Base-by-base conservation (phyloP, 2,797 vertebrate species). In the Cryptoprocta ferox region DNA sequence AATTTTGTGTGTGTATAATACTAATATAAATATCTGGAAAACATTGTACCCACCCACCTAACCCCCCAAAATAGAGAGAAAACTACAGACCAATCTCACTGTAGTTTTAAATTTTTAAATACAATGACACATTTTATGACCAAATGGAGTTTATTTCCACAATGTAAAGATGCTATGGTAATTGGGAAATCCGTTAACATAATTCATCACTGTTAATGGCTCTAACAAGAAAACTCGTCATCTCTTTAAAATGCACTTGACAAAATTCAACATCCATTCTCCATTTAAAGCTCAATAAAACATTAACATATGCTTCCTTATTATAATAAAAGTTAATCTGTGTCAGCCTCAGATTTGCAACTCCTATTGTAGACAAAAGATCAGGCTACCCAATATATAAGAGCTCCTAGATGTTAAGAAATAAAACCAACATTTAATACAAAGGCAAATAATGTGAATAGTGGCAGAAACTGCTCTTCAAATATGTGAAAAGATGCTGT, bases 41-140 rank as follows among this genome's bases (percentile, higher is more conserved):
- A 53, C 15, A 84, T 53, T 96, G 0, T 5, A 39, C 16, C 2
- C 5, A 18, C 30, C 21, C 24, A 28, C 13, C 56, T 18, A 56
- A 18, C 19, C 30, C 14, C 7, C 11, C 24, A 45, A 14, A 14
- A 56, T 32, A 75, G 21, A 71, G 75, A 84, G 21, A 56, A 83
- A 70, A 89, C 21, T 85, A 37, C 18, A 66, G 32, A 59, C 24
- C 59, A 85, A 39, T 73, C 45, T 92, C 61, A 81, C 59, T 35
- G 19, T 53, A 63, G n/a, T 88, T 90, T 79, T 53, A 87, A 81
- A 81, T n/a, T 76, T 89, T 48, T 76, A 59, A 91, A 65, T 82
- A 83, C 82, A 86, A 18, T 0, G 50, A 37, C 32, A 63, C 5
- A 30, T 65, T 76, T 84, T 10, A 93, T 37, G 19, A 50, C 24